Evolutionary conservation across 2,888 invertebrate species (phyloP), one percentile per base, ranked within the genome.

Genomic region (Phengaris alcon): DNA sequence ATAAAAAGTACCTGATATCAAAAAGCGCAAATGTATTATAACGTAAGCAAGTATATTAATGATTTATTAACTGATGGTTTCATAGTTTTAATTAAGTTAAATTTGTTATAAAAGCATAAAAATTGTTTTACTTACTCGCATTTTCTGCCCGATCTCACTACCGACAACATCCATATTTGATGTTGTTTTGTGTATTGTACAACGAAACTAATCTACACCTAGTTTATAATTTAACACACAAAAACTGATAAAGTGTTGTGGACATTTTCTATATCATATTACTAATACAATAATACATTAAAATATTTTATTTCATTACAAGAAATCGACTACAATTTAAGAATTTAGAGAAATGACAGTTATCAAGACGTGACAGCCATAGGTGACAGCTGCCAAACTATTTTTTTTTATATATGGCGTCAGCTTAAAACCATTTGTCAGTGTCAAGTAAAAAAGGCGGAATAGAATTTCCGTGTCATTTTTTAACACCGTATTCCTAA

Each of bases 101-200:
- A 15, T 48, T 57, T 3, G 46, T 54, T 5, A n/a, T 44, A 44
- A 55, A 35, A 44, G n/a, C 69, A 73, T 59, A 0, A 76, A 2
- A 52, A 76, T 72, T 74, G 52, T 8, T 52, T 76, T 76, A 87
- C 85, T 95, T 94, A 97, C 97, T 91, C 97, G 94, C 94, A 97
- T 96, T 93, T 97, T 97, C 87, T 97, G 97, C 10, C 97, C 97
- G 82, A 97, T 97, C 94, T 97, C 97, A 81, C 96, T 96, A 81
- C 97, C 97, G 86, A 97, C 95, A 83, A 95, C 95, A 84, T 97
- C 96, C 97, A 97, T 97, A 83, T 86, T 87, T 80, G 78, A 79
- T 75, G 57, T 48, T 74, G 68, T 74, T 77, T 75, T 74, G 74
- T 74, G 70, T 78, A 69, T 12, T 46, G 12, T 73, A 55, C 55